Evolutionary conservation across 2,888 invertebrate genomes (phyloP).

Genomic region (Venustoraphidia nigricollis): DNA sequence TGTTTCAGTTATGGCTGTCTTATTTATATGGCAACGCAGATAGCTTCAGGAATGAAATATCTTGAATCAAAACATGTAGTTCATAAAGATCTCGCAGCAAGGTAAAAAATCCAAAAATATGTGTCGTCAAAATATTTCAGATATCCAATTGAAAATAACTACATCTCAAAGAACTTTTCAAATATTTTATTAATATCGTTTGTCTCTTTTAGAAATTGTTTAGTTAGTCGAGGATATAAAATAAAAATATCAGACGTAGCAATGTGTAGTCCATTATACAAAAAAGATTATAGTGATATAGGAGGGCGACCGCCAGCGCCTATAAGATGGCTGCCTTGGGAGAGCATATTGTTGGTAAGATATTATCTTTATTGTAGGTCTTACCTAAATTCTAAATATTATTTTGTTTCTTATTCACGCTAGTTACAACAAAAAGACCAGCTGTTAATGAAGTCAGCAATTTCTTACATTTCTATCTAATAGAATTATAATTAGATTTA

Average conservation of each 20-base stretch:
- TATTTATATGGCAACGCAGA: constrained; percentile 57
- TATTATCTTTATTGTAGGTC: neutral
- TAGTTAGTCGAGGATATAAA: constrained; percentile 40
- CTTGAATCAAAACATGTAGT: constrained; percentile 63
- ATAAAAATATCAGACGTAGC: constrained; percentile 48
- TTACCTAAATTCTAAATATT: neutral
- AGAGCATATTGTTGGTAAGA: constrained; percentile 43
- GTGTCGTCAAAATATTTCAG: too few relatives aligned
- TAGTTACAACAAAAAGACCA: neutral
- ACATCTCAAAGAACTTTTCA: neutral
- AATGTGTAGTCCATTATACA: constrained; percentile 44
- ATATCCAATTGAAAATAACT: neutral
- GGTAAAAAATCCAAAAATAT: constrained; percentile 23
- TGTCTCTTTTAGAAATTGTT: constrained; percentile 35
- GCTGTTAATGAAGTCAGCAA: neutral
- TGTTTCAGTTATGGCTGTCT: constrained; percentile 46
- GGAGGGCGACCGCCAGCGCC: constrained; percentile 43
- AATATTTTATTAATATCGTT: constrained; percentile 8
- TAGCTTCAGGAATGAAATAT: constrained; percentile 68
- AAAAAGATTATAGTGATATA: constrained; percentile 46
- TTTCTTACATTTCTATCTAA: neutral
- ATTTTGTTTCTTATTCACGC: neutral
- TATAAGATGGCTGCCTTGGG: constrained; percentile 49
- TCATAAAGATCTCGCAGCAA: constrained; percentile 62
- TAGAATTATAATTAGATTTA: neutral